These are phyloP conservation scores for Gnathonemus longibarbis DNA, from an alignment of 2,113 vertebrate species.

Conservation along the genomic window DNA sequence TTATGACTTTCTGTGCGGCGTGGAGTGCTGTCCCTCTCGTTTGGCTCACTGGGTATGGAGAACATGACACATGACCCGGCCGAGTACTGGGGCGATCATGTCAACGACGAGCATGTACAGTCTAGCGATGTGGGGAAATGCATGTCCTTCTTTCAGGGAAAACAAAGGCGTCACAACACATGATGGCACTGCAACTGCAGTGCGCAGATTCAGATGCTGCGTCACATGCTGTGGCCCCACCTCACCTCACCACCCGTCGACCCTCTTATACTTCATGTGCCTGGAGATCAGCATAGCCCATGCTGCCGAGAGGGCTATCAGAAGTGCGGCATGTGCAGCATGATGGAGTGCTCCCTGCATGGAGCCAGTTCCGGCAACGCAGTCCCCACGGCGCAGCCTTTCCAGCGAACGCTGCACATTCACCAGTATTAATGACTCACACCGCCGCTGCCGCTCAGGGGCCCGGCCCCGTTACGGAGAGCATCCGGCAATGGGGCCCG, in stretches of 20 bases:
- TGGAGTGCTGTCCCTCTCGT: neutral
- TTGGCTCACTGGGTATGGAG: neutral
- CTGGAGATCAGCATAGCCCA: neutral
- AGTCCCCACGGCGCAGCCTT: slow-evolving; percentile 54
- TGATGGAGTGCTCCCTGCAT: slow-evolving; percentile 53
- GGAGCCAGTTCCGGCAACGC: slow-evolving; percentile 53
- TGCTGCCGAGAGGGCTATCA: slow-evolving; percentile 38
- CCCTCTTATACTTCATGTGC: neutral
- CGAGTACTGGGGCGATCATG: neutral
- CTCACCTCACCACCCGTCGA: neutral
- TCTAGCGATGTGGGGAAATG: neutral
- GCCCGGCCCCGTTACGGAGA: slow-evolving; percentile 57
- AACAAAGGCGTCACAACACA: neutral
- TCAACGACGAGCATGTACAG: neutral
- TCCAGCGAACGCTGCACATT: slow-evolving; percentile 52
- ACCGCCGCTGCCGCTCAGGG: slow-evolving; percentile 40
- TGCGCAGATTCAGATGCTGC: neutral
- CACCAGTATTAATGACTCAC: slow-evolving; percentile 65
- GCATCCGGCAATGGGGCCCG: slow-evolving; percentile 46
- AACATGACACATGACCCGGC: neutral
- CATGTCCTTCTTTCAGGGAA: neutral
- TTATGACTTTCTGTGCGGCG: neutral
- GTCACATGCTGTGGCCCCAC: neutral
- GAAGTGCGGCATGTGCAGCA: slow-evolving; percentile 38
- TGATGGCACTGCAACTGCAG: neutral